Conservation (phyloP, 2,888 invertebrate genomes). For the Nebria salina region DNA sequence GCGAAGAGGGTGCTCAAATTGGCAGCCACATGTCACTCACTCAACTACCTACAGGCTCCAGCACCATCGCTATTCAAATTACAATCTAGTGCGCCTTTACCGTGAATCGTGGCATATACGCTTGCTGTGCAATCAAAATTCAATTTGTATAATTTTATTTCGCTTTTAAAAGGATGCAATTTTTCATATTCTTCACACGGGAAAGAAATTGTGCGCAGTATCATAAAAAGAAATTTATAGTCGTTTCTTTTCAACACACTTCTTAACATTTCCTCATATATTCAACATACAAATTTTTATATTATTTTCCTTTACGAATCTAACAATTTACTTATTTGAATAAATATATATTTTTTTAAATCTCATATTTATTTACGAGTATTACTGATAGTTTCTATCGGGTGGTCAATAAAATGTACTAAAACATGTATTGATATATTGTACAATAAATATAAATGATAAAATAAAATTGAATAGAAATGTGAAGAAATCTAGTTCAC, state of each 20-base stretch:
- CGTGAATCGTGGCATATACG: neutral
- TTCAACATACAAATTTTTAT: too few relatives aligned
- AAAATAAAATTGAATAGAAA: neutral
- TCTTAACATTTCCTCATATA: too few relatives aligned
- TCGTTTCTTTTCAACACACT: too few relatives aligned
- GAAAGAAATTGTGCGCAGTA: neutral
- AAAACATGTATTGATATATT: neutral
- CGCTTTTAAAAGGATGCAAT: neutral
- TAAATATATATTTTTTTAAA: too few relatives aligned
- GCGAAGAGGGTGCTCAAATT: neutral
- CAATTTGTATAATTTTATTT: neutral
- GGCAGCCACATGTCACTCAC: conserved; percentile 1
- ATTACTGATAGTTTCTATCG: too few relatives aligned
- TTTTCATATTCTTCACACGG: neutral
- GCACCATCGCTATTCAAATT: neutral
- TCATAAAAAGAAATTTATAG: neutral
- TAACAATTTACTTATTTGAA: too few relatives aligned
- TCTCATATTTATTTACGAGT: too few relatives aligned
- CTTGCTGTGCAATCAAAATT: neutral
- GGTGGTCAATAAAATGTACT: neutral
- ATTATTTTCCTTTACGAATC: too few relatives aligned
- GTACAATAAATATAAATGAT: neutral
- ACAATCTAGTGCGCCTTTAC: neutral
- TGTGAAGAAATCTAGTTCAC: neutral
- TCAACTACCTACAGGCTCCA: neutral